Conservation (phyloP, 2,888 invertebrate genomes). For the Cataglyphis rosenhaueri region DNA sequence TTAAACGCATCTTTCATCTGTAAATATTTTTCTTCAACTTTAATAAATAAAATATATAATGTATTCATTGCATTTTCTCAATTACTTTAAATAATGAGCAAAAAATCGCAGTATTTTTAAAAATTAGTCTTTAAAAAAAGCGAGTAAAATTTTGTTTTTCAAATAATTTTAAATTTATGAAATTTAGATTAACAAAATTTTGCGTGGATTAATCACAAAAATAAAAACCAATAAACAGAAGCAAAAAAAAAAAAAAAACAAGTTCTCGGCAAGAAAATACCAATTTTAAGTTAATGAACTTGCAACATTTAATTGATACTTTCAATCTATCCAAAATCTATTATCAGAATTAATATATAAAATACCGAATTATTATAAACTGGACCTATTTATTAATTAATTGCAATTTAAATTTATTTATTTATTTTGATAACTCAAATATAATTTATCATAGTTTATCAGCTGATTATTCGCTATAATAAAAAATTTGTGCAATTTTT, state of each 20-base stretch:
- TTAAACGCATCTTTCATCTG: not conserved
- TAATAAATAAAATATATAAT: not conserved
- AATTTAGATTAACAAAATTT: not conserved
- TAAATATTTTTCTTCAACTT: not conserved
- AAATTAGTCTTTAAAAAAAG: not conserved
- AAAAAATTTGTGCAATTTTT: slow-evolving; percentile 15
- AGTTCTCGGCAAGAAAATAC: not conserved
- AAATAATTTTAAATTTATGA: not conserved
- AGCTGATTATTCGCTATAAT: not conserved
- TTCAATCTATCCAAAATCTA: not conserved
- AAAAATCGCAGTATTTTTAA: not conserved
- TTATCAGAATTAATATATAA: not conserved
- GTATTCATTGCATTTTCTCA: not conserved
- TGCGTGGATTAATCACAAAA: not conserved
- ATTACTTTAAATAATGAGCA: not conserved
- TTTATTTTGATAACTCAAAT: slow-evolving; percentile 17
- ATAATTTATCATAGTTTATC: not conserved
- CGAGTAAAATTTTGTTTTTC: not conserved
- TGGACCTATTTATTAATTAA: not conserved
- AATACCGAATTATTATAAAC: not conserved
- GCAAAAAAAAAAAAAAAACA: not conserved
- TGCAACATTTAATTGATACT: not conserved
- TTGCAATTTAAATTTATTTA: not conserved
- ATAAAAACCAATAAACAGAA: not conserved
- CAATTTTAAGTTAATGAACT: not conserved